phyloP scores from a whole-genome alignment of 1,140 invertebrate genomes.

The Trachelipus rathkii region DNA sequence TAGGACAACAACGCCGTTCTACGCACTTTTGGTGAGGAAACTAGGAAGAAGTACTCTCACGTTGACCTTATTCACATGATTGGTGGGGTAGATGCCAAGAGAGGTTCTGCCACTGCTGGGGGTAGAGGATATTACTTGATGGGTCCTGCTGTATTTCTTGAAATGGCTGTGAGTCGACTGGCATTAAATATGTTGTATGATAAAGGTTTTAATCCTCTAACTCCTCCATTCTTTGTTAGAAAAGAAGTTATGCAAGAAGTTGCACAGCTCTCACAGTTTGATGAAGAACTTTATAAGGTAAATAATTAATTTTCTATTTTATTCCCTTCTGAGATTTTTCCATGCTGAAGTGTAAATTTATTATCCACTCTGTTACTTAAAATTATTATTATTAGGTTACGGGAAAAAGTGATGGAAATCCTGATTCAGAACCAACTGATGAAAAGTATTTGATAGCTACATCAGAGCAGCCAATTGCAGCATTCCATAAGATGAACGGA shows the following conservation, averaged over 20 bases:
- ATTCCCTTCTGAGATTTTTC: constrained; percentile 17
- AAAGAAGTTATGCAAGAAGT: constrained; percentile 99
- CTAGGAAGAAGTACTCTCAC: constrained; percentile 92
- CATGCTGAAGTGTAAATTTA: background rate
- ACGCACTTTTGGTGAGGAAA: constrained; percentile 79
- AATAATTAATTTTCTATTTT: background rate
- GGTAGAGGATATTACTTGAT: constrained; percentile 92
- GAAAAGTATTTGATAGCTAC: constrained; percentile 99
- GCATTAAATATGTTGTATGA: constrained; percentile 71
- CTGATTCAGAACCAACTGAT: constrained; percentile 72
- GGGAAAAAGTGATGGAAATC: constrained; percentile 86
- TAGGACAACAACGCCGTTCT: constrained; percentile 72
- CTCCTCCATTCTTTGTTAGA: constrained; percentile 98
- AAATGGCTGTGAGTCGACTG: constrained; percentile 90
- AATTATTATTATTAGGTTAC: constrained; percentile 58
- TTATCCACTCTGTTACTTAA: background rate
- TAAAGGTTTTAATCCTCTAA: constrained; percentile 84
- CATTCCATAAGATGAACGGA: constrained; percentile 95
- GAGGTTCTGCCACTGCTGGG: constrained; percentile 85
- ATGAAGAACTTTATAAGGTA: constrained; percentile 98
- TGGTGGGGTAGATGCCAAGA: constrained; percentile 92
- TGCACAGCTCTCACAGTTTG: constrained; percentile 97
- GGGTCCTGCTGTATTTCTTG: constrained; percentile 74
- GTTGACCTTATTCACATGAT: constrained; percentile 96
- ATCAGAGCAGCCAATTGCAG: constrained; percentile 98